Conservation (phyloP, 2,113 vertebrate genomes). For the Dicrurus megarhynchus region DNA sequence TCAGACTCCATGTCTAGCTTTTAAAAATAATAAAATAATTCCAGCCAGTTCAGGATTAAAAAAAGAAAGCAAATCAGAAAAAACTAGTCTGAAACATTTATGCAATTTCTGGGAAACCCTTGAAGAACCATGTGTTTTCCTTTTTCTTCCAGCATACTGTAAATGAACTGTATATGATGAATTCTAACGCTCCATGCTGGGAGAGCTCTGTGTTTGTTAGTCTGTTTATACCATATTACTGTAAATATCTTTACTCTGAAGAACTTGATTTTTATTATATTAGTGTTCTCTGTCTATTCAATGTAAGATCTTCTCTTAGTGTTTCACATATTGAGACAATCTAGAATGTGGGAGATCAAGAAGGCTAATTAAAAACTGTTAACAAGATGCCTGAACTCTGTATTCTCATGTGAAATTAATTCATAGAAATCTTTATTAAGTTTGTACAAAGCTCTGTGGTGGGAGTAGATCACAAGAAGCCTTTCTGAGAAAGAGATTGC, state of each 20-base stretch:
- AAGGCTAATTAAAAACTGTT: neutral
- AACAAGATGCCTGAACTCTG: neutral
- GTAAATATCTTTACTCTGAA: neutral
- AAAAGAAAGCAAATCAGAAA: neutral
- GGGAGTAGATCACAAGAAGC: neutral
- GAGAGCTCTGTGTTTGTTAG: neutral
- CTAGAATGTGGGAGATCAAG: neutral
- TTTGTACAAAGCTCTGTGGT: neutral
- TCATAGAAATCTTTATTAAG: neutral
- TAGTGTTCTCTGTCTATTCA: neutral
- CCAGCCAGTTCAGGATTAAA: neutral
- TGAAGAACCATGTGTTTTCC: neutral
- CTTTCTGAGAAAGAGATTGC: neutral
- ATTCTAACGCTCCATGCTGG: neutral
- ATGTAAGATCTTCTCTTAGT: neutral
- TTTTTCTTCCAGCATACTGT: neutral
- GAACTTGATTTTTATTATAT: neutral
- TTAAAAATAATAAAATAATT: neutral
- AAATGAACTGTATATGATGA: neutral
- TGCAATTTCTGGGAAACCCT: neutral
- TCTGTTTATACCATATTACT: neutral
- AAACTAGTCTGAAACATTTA: neutral
- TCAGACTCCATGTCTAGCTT: neutral
- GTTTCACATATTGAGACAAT: neutral
- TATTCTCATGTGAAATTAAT: neutral